phyloP scores from a whole-genome alignment of 2,797 vertebrate species.

The Anomalospiza imberbis region DNA sequence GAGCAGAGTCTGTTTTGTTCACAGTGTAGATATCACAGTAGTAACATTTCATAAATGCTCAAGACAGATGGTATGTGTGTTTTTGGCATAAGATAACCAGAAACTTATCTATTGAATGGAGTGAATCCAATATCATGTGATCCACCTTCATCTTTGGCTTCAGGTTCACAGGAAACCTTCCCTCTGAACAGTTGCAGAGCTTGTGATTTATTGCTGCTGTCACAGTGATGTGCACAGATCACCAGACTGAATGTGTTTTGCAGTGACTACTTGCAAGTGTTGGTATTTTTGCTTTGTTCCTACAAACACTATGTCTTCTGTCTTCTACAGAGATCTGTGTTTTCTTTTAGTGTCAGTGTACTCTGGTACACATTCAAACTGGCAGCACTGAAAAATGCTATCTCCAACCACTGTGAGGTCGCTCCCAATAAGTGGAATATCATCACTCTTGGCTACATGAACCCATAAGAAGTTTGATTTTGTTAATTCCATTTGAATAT shows the following conservation, averaged over 20 bases:
- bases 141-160: not conserved
- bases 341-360: not conserved
- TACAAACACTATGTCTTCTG: not conserved
- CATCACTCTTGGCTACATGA: not conserved
- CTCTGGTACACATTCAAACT: not conserved
- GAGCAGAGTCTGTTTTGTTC: not conserved
- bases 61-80: not conserved
- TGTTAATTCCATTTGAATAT: not conserved
- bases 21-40: not conserved
- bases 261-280: slow-evolving; percentile 11
- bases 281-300: slow-evolving; percentile 14
- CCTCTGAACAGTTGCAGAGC: not conserved
- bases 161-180: not conserved
- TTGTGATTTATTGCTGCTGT: slow-evolving; percentile 38
- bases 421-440: not conserved
- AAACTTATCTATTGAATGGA: not conserved
- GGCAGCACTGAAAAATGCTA: not conserved
- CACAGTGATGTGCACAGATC: slow-evolving; percentile 12
- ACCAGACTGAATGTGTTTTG: not conserved
- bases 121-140: not conserved
- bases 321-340: not conserved
- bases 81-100: not conserved
- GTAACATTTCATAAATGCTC: not conserved
- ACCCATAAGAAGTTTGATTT: not conserved
- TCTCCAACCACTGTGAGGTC: not conserved